Percentiles rank a stretch among this genome's conserved stretches.
phyloP scores from a whole-genome alignment of 2,113 vertebrate species.

The Boulengeromyrus knoepffleri region DNA sequence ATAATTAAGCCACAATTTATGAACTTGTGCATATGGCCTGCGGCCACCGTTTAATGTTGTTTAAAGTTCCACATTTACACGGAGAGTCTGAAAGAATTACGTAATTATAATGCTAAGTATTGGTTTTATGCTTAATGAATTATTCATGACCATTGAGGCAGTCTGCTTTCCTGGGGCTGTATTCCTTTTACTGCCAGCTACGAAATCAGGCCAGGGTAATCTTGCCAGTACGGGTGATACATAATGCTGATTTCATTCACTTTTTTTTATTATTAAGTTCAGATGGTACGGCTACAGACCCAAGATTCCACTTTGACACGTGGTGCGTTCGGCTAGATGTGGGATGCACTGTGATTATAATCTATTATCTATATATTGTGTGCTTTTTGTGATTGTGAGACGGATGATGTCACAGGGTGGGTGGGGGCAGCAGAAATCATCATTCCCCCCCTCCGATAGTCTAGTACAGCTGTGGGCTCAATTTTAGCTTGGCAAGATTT shows the following conservation, averaged over 20 bases:
- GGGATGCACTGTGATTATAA: neutral
- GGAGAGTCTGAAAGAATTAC: neutral
- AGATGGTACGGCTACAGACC: neutral
- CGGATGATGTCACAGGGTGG: neutral
- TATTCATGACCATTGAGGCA: slow-evolving; percentile 1
- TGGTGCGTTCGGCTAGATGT: neutral
- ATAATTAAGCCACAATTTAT: neutral
- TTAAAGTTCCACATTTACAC: neutral
- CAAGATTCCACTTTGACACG: neutral
- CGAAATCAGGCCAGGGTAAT: neutral
- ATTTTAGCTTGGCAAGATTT: neutral
- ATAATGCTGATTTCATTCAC: neutral
- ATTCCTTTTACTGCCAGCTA: neutral
- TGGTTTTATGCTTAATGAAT: slow-evolving; percentile 1
- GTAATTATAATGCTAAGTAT: slow-evolving; percentile 3
- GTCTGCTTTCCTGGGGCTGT: neutral
- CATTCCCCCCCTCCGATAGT: neutral
- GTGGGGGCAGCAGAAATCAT: neutral
- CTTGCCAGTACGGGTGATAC: neutral
- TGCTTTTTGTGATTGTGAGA: neutral
- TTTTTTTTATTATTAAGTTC: neutral
- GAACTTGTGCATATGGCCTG: neutral
- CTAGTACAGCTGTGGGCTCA: neutral
- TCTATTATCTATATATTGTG: neutral
- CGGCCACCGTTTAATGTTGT: neutral